phyloP scores from a whole-genome alignment of 37 sponge, comb jelly and placozoan genomes.

The Bolinopsis microptera region DNA sequence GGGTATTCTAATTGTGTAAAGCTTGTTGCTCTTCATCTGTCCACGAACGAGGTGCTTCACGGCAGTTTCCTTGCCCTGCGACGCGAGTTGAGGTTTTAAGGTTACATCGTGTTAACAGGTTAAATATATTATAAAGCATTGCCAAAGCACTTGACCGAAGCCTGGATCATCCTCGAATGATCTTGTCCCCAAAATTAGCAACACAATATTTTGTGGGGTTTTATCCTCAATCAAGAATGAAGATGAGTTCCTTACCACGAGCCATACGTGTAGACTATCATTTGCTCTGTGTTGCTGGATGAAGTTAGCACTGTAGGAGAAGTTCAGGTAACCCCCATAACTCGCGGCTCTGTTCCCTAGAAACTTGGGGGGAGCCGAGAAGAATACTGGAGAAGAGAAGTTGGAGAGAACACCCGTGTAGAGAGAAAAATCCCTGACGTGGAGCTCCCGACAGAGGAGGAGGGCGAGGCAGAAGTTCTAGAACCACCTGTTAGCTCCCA shows the following conservation, averaged over 20 bases:
- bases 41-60: constrained; percentile 33
- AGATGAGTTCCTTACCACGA: constrained; percentile 36
- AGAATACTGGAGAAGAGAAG: constrained; percentile 25
- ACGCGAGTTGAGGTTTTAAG: too few relatives aligned
- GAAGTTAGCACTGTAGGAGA: constrained; percentile 49
- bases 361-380: constrained; percentile 40
- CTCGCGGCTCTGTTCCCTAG: constrained; percentile 13
- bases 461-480: constrained; percentile 1
- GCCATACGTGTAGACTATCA: constrained; percentile 38
- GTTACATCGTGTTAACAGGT: too few relatives aligned
- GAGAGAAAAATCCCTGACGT: neutral
- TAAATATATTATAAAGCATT: too few relatives aligned
- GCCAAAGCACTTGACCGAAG: too few relatives aligned
- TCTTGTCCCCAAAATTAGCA: too few relatives aligned
- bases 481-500: constrained; percentile 6
- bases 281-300: neutral
- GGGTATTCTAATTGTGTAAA: constrained; percentile 27
- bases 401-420: neutral
- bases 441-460: neutral
- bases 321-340: constrained; percentile 35
- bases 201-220: too few relatives aligned
- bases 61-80: neutral
- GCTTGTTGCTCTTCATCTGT: neutral
- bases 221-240: too few relatives aligned
- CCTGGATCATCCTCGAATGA: too few relatives aligned